These are phyloP conservation scores for Trichechus manatus DNA, from an alignment of 2,113 vertebrate genomes.

Conservation along the genomic window DNA sequence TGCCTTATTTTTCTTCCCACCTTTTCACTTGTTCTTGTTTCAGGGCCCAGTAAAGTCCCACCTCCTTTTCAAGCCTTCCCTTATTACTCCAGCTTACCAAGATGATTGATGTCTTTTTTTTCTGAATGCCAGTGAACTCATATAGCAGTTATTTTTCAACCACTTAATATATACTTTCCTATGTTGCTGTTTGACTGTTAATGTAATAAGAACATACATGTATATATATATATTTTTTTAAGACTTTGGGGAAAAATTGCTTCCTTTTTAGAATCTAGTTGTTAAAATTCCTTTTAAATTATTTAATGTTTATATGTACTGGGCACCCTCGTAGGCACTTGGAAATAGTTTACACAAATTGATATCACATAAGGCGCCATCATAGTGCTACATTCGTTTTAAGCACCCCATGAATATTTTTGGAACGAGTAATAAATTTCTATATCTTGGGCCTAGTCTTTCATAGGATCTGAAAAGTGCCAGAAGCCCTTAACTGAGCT, in stretches of 20 bases:
- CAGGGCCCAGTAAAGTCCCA: background rate
- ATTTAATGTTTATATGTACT: background rate
- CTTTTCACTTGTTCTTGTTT: constrained; percentile 28
- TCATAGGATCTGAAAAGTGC: constrained; percentile 33
- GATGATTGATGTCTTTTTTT: background rate
- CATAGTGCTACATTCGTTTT: background rate
- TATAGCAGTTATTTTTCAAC: background rate
- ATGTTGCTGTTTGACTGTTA: background rate
- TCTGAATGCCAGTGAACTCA: constrained; percentile 5
- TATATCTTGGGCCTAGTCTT: constrained; percentile 19
- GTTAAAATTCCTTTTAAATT: background rate
- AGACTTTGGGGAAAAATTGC: background rate
- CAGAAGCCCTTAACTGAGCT: constrained; percentile 36
- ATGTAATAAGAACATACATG: background rate
- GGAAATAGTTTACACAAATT: background rate
- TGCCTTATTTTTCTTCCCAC: background rate
- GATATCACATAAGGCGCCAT: background rate
- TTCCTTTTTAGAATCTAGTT: background rate
- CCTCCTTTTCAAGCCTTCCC: constrained; percentile 5
- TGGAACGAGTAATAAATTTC: constrained; percentile 11
- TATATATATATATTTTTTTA: background rate
- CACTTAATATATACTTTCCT: background rate
- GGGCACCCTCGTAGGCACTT: background rate
- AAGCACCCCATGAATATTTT: background rate
- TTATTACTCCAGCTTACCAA: background rate